Evolutionary conservation across 2,888 invertebrate species (phyloP), one percentile per base, ranked within the genome.

Genomic region (Theristus sp.): DNA sequence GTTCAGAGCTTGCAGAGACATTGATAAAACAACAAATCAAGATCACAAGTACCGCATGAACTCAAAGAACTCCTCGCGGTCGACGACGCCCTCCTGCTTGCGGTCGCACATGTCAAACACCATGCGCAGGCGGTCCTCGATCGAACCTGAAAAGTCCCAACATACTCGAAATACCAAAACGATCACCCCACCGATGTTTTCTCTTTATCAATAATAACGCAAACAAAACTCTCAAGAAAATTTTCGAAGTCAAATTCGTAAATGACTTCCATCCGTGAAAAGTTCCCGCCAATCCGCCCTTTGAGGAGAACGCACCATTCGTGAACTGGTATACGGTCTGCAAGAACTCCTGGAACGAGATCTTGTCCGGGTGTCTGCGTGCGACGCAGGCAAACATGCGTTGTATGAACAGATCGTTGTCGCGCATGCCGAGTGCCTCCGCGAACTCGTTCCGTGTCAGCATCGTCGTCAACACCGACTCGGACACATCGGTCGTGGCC

Each of bases 51-150:
- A 67, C 26, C 89, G 80, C 71, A 94, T 78, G 87, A 94, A 90
- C 74, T 90, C 89, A 27, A 87, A 89, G 26, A 94, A 79, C 72
- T 93, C 91, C 1, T 83, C 85, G 70, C 91, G 90, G 71, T 91
- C 90, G 62, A 93, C 93, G 0, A 89, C 87, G 0, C 91, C 89
- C 69, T 89, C 89, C 24, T 88, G 82, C 72, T 93, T 89, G 68
- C 89, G 87, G 73, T 93, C 93, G 70, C 93, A 93, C 93, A 94
- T 93, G 74, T 93, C 89, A 72, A 93, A 93, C 65, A 94, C 89
- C 38, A 93, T 90, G 3, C 26, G 54, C 6, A 56, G 56, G 1
- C 30, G 29, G n/a, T 56, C 56, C n/a, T 28, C 56, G 26, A 30
- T 17, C 13, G 30, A 13, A 27, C 56, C 56, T 30, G 56, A 25